Conservation (phyloP, 2,113 vertebrate genomes). For the Tychaedon coryphoeus region DNA sequence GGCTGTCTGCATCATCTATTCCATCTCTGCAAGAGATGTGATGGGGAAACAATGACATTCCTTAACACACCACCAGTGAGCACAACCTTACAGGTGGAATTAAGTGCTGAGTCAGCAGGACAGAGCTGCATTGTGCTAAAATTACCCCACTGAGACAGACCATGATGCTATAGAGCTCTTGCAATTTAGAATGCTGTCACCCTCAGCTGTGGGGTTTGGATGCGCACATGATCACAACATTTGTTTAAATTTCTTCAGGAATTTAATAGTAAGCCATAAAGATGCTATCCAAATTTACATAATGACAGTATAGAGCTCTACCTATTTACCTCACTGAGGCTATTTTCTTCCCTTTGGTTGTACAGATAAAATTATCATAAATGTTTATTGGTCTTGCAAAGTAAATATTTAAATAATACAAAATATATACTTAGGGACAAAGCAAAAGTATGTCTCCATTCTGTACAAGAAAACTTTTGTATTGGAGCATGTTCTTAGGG, state of each 20-base stretch:
- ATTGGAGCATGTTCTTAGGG: background rate
- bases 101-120: background rate
- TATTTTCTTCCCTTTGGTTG: background rate
- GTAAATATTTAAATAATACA: background rate
- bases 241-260: background rate
- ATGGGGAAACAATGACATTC: background rate
- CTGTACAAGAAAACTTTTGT: background rate
- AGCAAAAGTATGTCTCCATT: background rate
- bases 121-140: background rate
- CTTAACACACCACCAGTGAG: background rate
- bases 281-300: background rate
- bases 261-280: background rate
- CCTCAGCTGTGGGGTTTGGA: background rate
- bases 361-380: background rate
- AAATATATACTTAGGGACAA: background rate
- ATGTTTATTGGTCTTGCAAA: background rate
- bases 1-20: constrained; percentile 92
- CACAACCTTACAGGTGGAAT: background rate
- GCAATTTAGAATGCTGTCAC: constrained; percentile 25
- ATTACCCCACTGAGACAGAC: background rate
- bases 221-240: constrained; percentile 10
- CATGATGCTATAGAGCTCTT: background rate
- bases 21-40: constrained; percentile 80
- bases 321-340: background rate
- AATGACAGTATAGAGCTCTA: background rate